These are phyloP conservation scores for Apostichopus japonicus DNA, from an alignment of 35 echinoderm and acorn worm genomes.

Conservation along the genomic window DNA sequence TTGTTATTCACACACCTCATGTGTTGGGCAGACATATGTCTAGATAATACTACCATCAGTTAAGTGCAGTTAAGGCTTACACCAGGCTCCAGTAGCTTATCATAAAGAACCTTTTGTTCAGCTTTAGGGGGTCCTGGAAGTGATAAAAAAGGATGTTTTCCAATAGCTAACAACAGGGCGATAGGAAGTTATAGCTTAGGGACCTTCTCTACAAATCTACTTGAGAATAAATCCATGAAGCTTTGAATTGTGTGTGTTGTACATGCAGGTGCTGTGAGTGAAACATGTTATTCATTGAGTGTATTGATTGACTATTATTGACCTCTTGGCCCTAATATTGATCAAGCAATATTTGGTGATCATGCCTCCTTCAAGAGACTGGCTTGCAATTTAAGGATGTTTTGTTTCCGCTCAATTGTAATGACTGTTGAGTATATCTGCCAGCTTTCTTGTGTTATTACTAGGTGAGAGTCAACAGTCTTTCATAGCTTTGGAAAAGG, in stretches of 20 bases:
- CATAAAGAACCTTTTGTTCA: background rate
- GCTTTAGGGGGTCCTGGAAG: background rate
- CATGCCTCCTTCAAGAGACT: background rate
- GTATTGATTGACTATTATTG: background rate
- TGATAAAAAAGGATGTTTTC: slow-evolving; percentile 36
- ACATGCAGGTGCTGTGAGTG: background rate
- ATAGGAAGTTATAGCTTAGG: slow-evolving; percentile 37
- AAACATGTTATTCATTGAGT: background rate
- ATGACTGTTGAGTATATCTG: background rate
- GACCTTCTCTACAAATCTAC: background rate
- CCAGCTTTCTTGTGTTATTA: background rate
- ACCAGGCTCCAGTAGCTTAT: slow-evolving; percentile 8
- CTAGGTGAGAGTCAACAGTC: background rate
- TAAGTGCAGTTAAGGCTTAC: background rate
- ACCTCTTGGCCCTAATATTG: background rate
- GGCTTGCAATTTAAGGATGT: background rate
- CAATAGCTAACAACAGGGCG: background rate
- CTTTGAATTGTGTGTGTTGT: background rate
- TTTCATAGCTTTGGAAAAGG: background rate
- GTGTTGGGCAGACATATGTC: background rate
- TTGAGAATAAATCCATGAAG: no score
- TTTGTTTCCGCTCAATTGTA: slow-evolving; percentile 1
- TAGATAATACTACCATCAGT: background rate
- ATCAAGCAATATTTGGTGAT: background rate
- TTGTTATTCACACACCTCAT: background rate